phyloP scores from a whole-genome alignment of 2,888 invertebrate genomes.

The Holacanthella duospinosa region DNA sequence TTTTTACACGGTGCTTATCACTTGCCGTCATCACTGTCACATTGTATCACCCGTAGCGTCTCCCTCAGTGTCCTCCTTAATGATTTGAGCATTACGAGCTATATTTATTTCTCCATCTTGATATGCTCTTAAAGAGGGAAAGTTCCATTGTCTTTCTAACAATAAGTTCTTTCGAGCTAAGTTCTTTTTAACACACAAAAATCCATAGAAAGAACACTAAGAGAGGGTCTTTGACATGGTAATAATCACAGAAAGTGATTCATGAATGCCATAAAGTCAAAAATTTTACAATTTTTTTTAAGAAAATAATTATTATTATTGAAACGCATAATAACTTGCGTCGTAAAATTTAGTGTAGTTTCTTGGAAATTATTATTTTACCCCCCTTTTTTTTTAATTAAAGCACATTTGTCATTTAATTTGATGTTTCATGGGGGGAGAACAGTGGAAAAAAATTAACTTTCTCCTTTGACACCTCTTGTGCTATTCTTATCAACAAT shows the following conservation, averaged over 20 bases:
- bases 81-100: conserved; percentile 4
- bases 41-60: conserved; percentile 9
- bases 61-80: conserved; percentile 2
- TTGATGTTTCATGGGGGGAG: background rate
- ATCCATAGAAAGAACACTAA: background rate
- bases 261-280: background rate
- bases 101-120: background rate
- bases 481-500: too few species aligned
- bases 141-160: background rate
- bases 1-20: conserved; percentile 10
- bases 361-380: background rate
- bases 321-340: background rate
- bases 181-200: background rate
- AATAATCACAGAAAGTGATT: conserved; percentile 1
- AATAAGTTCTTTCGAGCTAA: background rate
- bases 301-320: background rate
- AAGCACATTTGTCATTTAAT: conserved; percentile 1
- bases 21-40: conserved; percentile 17
- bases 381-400: background rate
- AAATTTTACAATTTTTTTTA: background rate
- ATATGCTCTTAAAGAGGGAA: background rate
- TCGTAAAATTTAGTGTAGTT: background rate
- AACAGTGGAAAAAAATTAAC: too few species aligned
- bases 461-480: too few species aligned
- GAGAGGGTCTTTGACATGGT: background rate